phyloP scores from a whole-genome alignment of 92 coral and sea anemone genomes.

The Paramuricea clavata region DNA sequence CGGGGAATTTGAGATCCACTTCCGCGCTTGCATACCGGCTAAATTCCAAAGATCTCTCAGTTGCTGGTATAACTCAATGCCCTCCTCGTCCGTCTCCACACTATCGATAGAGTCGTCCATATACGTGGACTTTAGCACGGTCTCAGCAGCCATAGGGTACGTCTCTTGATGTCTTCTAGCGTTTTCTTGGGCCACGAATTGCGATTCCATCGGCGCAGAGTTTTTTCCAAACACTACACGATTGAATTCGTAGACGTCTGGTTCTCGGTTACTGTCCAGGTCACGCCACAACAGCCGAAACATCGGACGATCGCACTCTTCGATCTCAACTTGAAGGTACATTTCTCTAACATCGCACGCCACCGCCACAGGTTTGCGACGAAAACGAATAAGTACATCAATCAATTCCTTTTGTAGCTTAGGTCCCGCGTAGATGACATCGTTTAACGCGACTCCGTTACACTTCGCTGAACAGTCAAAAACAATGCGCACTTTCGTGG shows the following conservation, averaged over 20 bases:
- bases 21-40: constrained; percentile 69
- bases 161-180: constrained; percentile 19
- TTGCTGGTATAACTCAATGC: constrained; percentile 60
- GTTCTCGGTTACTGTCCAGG: constrained; percentile 36
- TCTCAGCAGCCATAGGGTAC: not conserved
- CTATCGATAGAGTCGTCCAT: no score
- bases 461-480: constrained; percentile 68
- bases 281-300: constrained; percentile 62
- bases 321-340: constrained; percentile 64
- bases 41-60: constrained; percentile 22
- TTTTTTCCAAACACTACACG: constrained; percentile 28
- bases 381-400: constrained; percentile 68
- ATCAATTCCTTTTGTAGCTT: constrained; percentile 62
- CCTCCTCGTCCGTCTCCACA: constrained; percentile 43
- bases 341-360: constrained; percentile 66
- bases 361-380: constrained; percentile 54
- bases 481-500: constrained; percentile 33
- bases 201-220: constrained; percentile 13
- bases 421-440: constrained; percentile 69
- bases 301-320: constrained; percentile 46
- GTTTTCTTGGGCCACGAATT: constrained; percentile 12
- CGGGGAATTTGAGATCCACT: constrained; percentile 66
- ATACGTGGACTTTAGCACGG: constrained; percentile 48
- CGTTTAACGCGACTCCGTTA: constrained; percentile 62
- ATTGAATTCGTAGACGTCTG: constrained; percentile 59